Conservation (phyloP, 2,888 invertebrate species). For the Coelinius sp. region DNA sequence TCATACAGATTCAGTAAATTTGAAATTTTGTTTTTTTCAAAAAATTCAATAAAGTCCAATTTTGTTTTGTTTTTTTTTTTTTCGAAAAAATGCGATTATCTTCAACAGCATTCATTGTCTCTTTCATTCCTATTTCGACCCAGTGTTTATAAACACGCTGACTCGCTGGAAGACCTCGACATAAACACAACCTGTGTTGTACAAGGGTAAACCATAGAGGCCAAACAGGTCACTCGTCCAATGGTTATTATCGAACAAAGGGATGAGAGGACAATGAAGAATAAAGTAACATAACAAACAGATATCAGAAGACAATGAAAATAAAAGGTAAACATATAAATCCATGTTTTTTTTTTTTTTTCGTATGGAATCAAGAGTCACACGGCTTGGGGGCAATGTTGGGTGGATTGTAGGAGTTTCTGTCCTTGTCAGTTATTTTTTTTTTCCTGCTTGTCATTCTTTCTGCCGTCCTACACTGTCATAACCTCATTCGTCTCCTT, state of each 20-base stretch:
- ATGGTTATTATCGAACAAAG: constrained; percentile 49
- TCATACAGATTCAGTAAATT: constrained; percentile 16
- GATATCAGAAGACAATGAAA: neutral
- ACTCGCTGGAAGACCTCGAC: neutral
- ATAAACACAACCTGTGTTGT: neutral
- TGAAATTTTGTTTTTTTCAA: neutral
- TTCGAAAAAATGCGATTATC: no score
- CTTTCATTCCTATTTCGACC: no score
- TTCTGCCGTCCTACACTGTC: constrained; percentile 22
- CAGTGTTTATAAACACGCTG: no score
- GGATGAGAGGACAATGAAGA: neutral
- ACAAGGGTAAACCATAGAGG: constrained; percentile 17
- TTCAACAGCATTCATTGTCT: no score
- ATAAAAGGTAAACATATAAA: constrained; percentile 13
- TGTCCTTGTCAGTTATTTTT: neutral
- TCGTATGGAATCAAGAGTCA: constrained; percentile 2
- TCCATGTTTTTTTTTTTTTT: neutral
- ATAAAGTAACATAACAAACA: constrained; percentile 10
- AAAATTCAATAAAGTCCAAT: neutral
- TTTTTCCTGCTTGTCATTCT: constrained; percentile 23
- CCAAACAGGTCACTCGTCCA: constrained; percentile 31
- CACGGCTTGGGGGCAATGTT: neutral
- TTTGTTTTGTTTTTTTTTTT: no score
- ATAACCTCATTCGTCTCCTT: constrained; percentile 25
- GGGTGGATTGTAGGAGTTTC: constrained; percentile 1